These are phyloP conservation scores for Camelus dromedarius DNA, from an alignment of 2,113 vertebrate species.

Conservation along the genomic window DNA sequence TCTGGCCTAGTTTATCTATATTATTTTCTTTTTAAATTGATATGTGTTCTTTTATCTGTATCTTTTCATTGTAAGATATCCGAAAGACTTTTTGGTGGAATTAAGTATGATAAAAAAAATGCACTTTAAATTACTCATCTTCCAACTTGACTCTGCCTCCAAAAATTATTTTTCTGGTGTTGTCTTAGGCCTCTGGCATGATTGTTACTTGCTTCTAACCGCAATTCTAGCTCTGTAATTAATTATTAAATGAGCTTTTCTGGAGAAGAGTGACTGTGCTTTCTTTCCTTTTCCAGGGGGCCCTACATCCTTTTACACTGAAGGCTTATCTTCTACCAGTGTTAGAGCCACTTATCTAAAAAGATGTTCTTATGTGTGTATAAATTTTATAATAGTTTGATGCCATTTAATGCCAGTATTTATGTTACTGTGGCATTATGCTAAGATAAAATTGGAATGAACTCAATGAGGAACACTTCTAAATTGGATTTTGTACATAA, in stretches of 20 bases:
- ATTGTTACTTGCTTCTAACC: neutral
- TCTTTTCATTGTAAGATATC: conserved; percentile 16
- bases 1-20: conserved; percentile 42
- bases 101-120: neutral
- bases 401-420: neutral
- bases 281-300: neutral
- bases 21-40: neutral
- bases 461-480: neutral
- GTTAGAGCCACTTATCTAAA: neutral
- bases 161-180: neutral
- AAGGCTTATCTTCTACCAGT: neutral
- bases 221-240: neutral
- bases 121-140: neutral
- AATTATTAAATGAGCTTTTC: neutral
- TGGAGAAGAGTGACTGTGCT: neutral
- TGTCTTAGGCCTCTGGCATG: neutral
- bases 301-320: neutral
- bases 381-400: neutral
- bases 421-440: neutral
- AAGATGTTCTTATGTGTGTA: neutral
- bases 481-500: neutral
- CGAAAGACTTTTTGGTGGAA: neutral
- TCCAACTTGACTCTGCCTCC: neutral
- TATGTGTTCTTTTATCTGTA: neutral
- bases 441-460: neutral